Conservation (phyloP, 2,797 vertebrate genomes). For the Epinephelus awoara region DNA sequence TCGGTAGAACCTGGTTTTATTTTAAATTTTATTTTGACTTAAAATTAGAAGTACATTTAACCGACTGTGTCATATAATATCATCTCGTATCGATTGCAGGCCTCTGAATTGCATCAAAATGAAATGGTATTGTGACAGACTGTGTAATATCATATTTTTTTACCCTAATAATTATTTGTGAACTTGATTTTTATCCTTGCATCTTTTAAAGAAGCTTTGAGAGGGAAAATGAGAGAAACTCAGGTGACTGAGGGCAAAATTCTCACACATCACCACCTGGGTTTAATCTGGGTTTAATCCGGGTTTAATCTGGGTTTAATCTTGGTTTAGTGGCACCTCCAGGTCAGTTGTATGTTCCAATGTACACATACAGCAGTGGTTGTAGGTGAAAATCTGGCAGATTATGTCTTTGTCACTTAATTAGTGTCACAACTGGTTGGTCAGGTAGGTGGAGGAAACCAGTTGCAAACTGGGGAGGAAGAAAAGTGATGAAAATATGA, state of each 20-base stretch:
- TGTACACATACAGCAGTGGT: constrained; percentile 4
- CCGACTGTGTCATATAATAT: too few relatives aligned
- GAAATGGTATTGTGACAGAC: too few relatives aligned
- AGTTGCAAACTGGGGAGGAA: neutral
- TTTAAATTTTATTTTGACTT: too few relatives aligned
- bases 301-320: constrained; percentile 43
- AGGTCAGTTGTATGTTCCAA: constrained; percentile 12
- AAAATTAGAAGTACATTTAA: too few relatives aligned
- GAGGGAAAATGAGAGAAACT: neutral
- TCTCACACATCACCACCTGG: constrained; percentile 13
- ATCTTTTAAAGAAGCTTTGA: neutral
- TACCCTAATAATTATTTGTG: neutral
- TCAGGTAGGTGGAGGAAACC: neutral
- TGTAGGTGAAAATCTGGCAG: neutral
- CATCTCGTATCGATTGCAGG: too few relatives aligned
- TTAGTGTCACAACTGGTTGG: neutral
- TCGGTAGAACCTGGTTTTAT: too few relatives aligned
- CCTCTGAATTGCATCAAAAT: too few relatives aligned
- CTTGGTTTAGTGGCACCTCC: constrained; percentile 23
- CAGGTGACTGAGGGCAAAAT: constrained; percentile 16
- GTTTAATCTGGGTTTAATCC: constrained; percentile 27
- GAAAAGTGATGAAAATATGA: neutral
- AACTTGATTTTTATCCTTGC: neutral
- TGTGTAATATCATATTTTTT: too few relatives aligned
- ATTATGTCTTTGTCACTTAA: constrained; percentile 19